Base-by-base conservation (phyloP, 2,113 vertebrate genomes). In the Paratilapia polleni region DNA sequence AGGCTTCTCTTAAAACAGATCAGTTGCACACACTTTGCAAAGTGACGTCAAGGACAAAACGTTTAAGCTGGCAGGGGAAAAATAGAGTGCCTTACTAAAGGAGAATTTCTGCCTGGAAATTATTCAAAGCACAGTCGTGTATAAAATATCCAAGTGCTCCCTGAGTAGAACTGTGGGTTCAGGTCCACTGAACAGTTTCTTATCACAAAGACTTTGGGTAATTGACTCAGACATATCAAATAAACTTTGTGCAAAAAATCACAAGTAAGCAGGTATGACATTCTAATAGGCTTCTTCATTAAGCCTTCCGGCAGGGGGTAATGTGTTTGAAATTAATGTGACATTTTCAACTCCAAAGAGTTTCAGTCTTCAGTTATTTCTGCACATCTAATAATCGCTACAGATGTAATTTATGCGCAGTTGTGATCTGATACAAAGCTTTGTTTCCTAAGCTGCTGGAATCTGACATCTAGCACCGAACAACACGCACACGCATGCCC, bases 181-280 rank as follows among this genome's bases (percentile, higher is more conserved):
- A 94, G 94, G 93, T 92, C 94, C 94, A 95, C 87, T 90, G 94
- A 97, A 92, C 95, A 95, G 94, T 92, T 96, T 95, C 96, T 97
- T 97, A 97, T 97, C 97, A 96, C 95, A 86, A 95, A 93, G 94
- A 94, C 95, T 97, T 96, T 96, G 94, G 93, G 94, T 97, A 97
- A 98, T 97, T 97, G 95, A 93, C 96, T 96, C 92, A 96, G 96
- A 96, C 96, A 89, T 96, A 96, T 96, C 92, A 96, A 97, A 97
- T 96, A 96, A 97, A 97, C 95, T 97, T 97, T 95, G 92, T 88
- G 86, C 95, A 96, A 96, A 5, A 97, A 97, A 96, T 96, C 95
- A 95, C 92, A 93, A 91, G 90, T 97, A 97, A 97, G 96, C 95
- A 97, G 96, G 96, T 97, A 96, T 97, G 97, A 97, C 96, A 97